Base-by-base conservation (phyloP, 2,113 vertebrate species). In the Takifugu flavidus region DNA sequence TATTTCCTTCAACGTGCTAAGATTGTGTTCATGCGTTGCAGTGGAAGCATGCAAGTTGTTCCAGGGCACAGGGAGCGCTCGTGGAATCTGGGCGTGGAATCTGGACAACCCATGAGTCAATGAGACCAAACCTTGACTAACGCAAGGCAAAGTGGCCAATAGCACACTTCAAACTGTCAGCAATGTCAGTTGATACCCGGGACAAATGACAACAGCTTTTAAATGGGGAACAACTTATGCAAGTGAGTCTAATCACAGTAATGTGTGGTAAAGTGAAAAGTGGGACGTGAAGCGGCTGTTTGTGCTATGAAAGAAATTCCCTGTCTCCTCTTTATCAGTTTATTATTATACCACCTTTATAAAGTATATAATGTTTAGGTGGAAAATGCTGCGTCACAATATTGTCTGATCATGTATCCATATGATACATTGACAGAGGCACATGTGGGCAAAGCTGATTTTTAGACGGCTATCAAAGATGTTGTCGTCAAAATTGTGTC, bases 271-370 rank as follows among this genome's bases (percentile, higher is more conserved):
- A 26, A 14, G 8, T 3, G 7, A 34, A 20, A 10, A 34, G 46
- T 11, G 20, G 51, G 11, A 52, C 31, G 67, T 8, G n/a, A 25
- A 67, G 46, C 67, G 59, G 27, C 39, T 60, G 46, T 80, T 79
- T 78, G 61, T 71, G 71, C 56, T 56, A 57, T 67, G 70, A 44
- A 70, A 75, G 54, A 45, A 34, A 27, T 53, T 27, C 5, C 7
- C 27, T 57, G 60, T 65, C 31, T n/a, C 4, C 13, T 15, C 3
- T 45, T 45, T 45, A 12, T 11, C 3, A 15, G 13, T 15, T 45
- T 45, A 15, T 45, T 20, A 20, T 20, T 20, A 20, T 20, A 20
- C 20, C 20, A 20, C 20, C 20, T 20, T 20, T 20, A 20, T 20
- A 1, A 20, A 20, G 20, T 20, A 20, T 20, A 20, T 20, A 20